These are phyloP conservation scores for Eulemur macaco DNA, from an alignment of 2,113 vertebrate genomes.

Conservation along the genomic window DNA sequence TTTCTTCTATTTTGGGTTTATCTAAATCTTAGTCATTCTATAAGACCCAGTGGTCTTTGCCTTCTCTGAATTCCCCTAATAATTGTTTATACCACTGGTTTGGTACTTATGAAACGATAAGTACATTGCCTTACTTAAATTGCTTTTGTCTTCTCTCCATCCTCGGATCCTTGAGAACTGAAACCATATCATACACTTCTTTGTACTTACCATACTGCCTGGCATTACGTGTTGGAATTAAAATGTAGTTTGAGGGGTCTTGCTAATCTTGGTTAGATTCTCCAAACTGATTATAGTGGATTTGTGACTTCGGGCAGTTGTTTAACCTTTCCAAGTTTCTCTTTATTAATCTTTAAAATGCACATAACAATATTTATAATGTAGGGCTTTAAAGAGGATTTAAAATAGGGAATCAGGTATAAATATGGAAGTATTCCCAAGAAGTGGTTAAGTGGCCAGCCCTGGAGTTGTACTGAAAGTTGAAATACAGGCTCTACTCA, in stretches of 20 bases:
- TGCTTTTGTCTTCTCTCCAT: background rate
- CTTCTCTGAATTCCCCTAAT: conserved; percentile 11
- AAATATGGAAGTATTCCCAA: background rate
- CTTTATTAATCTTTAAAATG: conserved; percentile 6
- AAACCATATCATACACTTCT: background rate
- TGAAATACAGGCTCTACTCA: background rate
- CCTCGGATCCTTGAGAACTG: conserved; percentile 1
- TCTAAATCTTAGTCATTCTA: conserved; percentile 24
- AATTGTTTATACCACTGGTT: background rate
- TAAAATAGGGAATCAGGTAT: background rate
- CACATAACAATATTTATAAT: background rate
- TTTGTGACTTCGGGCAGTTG: background rate
- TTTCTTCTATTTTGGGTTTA: conserved; percentile 27
- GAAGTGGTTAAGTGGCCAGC: background rate
- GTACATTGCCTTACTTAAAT: background rate
- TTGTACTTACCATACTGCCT: background rate
- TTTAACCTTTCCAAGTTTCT: conserved; percentile 19
- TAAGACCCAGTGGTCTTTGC: background rate
- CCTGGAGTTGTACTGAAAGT: background rate
- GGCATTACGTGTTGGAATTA: background rate
- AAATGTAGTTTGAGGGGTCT: background rate
- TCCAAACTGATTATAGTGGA: background rate
- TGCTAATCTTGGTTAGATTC: conserved; percentile 2
- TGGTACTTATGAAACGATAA: background rate
- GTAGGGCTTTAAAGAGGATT: background rate